Evolutionary conservation across 2,797 vertebrate species (phyloP).

Genomic region (Antrozous pallidus): DNA sequence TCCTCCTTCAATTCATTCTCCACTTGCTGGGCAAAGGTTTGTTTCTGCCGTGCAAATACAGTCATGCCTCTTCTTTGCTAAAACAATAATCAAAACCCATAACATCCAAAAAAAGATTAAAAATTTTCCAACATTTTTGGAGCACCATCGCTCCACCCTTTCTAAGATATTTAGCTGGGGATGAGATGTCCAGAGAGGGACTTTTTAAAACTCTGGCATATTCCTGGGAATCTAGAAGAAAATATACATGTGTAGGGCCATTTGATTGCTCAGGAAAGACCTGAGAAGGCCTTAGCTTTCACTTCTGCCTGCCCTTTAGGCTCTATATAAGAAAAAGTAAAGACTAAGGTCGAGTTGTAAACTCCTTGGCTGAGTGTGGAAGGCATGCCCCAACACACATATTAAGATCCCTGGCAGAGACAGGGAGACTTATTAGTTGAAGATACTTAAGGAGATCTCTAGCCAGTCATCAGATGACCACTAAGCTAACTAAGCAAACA

Average conservation of each 20-base stretch:
- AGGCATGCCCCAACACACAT: background rate
- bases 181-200: background rate
- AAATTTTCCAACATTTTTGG: background rate
- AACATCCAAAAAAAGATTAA: background rate
- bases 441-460: background rate
- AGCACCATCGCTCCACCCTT: background rate
- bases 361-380: background rate
- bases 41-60: background rate
- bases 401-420: background rate
- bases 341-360: background rate
- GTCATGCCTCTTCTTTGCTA: background rate
- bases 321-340: background rate
- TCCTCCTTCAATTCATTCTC: background rate
- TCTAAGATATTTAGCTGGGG: background rate
- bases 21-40: background rate
- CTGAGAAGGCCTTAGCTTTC: background rate
- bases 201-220: background rate
- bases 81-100: background rate
- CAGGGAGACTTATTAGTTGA: background rate
- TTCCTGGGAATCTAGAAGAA: background rate
- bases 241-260: background rate
- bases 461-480: background rate
- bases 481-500: slow-evolving; percentile 8
- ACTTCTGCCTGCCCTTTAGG: background rate
- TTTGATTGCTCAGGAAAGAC: background rate